phyloP scores from a whole-genome alignment of 2,888 invertebrate genomes.

The Yponomeuta plumbellus region DNA sequence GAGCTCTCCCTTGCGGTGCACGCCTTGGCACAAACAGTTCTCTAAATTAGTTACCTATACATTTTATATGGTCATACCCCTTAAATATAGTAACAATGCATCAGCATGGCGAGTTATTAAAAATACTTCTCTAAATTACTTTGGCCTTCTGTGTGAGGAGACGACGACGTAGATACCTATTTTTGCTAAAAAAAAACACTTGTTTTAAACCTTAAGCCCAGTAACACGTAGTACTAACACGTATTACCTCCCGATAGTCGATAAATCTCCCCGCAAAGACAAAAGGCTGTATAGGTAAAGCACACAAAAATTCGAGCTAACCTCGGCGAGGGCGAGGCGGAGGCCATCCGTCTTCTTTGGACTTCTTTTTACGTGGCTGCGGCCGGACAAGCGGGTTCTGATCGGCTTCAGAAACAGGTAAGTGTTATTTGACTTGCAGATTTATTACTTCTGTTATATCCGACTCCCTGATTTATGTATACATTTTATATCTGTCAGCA shows the following conservation, averaged over 20 bases:
- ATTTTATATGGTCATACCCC: no score
- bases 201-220: not conserved
- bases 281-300: conserved; percentile 20
- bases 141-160: no score
- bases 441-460: conserved; percentile 8
- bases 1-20: no score
- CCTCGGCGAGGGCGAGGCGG: conserved; percentile 32
- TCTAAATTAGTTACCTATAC: no score
- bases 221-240: not conserved
- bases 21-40: no score
- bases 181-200: not conserved
- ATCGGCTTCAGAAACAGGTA: conserved; percentile 15
- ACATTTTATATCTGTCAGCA: no score
- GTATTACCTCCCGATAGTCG: not conserved
- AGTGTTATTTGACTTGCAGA: not conserved
- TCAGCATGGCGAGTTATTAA: no score
- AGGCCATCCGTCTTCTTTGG: conserved; percentile 43
- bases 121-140: no score
- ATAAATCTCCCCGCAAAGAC: conserved; percentile 7
- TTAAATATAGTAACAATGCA: no score
- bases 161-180: not conserved
- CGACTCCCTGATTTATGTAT: no score
- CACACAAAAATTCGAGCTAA: conserved; percentile 27
- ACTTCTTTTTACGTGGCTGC: conserved; percentile 36
- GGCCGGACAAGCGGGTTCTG: conserved; percentile 9